These are phyloP conservation scores for Pterobdella sp. DNA, from an alignment of 2,888 invertebrate species.

Conservation along the genomic window DNA sequence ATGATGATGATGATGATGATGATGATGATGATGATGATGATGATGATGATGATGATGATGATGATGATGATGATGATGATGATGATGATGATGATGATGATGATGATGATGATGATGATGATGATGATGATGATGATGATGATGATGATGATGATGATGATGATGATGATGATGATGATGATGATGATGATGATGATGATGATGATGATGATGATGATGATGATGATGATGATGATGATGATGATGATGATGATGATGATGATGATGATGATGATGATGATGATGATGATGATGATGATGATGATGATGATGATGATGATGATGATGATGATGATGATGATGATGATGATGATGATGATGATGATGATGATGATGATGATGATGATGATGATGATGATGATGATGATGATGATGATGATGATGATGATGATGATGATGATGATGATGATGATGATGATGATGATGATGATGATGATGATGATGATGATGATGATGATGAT, in stretches of 20 bases:
- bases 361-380: not conserved
- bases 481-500: constrained; percentile 7
- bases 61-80: constrained; percentile 25
- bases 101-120: constrained; percentile 26
- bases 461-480: constrained; percentile 3
- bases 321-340: too few relatives aligned
- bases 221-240: constrained; percentile 2
- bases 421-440: constrained; percentile 9
- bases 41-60: constrained; percentile 19
- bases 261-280: constrained; percentile 17
- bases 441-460: constrained; percentile 7
- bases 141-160: constrained; percentile 24
- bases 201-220: constrained; percentile 1
- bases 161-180: constrained; percentile 27
- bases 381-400: not conserved
- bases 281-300: constrained; percentile 38
- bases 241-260: constrained; percentile 9
- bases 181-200: constrained; percentile 16
- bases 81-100: constrained; percentile 23
- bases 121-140: constrained; percentile 26
- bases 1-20: constrained; percentile 18
- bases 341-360: constrained; percentile 4
- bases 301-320: constrained; percentile 27
- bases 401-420: not conserved
- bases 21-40: not conserved